These are phyloP conservation scores for Gobius niger DNA, from an alignment of 2,113 vertebrate genomes.

Conservation along the genomic window DNA sequence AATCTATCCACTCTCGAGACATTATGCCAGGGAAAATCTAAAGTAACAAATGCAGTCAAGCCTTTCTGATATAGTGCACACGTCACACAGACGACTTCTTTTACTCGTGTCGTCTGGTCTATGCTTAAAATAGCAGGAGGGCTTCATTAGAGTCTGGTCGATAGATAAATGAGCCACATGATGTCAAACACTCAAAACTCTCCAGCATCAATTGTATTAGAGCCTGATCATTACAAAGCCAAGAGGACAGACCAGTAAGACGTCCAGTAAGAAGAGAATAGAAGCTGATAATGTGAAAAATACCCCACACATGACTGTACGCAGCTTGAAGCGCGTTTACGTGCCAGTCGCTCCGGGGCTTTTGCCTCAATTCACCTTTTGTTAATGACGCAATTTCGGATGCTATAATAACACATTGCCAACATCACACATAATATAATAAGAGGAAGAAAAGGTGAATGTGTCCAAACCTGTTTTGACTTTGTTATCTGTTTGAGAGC, in stretches of 20 bases:
- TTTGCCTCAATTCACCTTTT: conserved; percentile 27
- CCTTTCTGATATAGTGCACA: not conserved
- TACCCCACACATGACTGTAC: conserved; percentile 42
- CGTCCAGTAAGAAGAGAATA: conserved; percentile 33
- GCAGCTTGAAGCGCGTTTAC: conserved; percentile 13
- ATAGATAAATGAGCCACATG: conserved; percentile 57
- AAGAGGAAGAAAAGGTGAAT: conserved; percentile 5
- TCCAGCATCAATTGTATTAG: conserved; percentile 32
- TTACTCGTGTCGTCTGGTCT: conserved; percentile 8
- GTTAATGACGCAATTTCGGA: conserved; percentile 5
- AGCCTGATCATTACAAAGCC: conserved; percentile 52
- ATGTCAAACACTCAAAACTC: conserved; percentile 38
- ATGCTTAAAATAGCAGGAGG: conserved; percentile 45
- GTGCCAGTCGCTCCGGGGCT: conserved; percentile 8
- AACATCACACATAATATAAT: not conserved
- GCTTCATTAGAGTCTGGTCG: conserved; percentile 36
- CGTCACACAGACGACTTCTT: not conserved
- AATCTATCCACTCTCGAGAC: too few species aligned
- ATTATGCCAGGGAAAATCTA: not conserved
- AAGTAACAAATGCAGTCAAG: not conserved
- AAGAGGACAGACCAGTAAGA: conserved; percentile 44
- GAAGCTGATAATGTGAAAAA: conserved; percentile 59
- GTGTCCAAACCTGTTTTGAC: conserved; percentile 6
- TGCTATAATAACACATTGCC: conserved; percentile 2
- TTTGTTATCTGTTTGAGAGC: conserved; percentile 3